These are phyloP conservation scores for Eurytemora carolleeae DNA, from an alignment of 1,140 invertebrate species.

Conservation along the genomic window DNA sequence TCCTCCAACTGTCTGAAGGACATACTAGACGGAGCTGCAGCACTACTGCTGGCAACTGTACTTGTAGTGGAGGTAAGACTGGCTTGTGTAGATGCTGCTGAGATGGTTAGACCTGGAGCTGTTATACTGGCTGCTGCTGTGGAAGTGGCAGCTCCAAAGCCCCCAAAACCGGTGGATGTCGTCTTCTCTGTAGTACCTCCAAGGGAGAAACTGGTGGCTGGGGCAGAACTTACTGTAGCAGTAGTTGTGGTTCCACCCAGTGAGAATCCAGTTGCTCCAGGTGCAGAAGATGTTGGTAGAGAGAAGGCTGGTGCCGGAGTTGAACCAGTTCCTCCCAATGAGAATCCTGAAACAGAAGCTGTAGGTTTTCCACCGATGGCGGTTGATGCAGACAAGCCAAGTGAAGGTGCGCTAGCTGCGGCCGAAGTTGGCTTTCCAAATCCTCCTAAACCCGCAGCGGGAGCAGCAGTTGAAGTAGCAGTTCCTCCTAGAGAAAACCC, in stretches of 20 bases:
- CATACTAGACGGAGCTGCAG: conserved; percentile 33
- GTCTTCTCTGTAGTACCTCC: too few relatives aligned
- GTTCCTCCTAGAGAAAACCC: background rate
- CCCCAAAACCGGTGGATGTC: too few relatives aligned
- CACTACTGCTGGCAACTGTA: conserved; percentile 21
- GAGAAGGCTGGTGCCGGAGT: too few relatives aligned
- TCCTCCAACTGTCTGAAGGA: conserved; percentile 78
- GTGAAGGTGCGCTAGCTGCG: background rate
- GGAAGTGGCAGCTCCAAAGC: background rate
- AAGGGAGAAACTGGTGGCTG: background rate
- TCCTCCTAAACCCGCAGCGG: background rate
- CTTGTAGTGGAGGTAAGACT: background rate
- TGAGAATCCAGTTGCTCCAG: background rate
- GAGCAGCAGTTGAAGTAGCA: background rate
- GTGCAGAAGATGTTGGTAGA: too few relatives aligned
- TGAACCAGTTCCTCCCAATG: background rate
- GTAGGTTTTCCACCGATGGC: too few relatives aligned
- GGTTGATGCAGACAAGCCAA: too few relatives aligned
- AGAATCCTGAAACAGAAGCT: background rate
- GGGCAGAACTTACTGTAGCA: background rate
- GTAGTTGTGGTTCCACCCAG: background rate
- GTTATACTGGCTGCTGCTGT: background rate
- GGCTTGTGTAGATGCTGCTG: background rate
- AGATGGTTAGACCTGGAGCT: background rate
- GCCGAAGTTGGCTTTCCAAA: background rate